These are phyloP conservation scores for Caenorhabditis sp. DNA, from an alignment of 2,888 invertebrate genomes.

Conservation along the genomic window DNA sequence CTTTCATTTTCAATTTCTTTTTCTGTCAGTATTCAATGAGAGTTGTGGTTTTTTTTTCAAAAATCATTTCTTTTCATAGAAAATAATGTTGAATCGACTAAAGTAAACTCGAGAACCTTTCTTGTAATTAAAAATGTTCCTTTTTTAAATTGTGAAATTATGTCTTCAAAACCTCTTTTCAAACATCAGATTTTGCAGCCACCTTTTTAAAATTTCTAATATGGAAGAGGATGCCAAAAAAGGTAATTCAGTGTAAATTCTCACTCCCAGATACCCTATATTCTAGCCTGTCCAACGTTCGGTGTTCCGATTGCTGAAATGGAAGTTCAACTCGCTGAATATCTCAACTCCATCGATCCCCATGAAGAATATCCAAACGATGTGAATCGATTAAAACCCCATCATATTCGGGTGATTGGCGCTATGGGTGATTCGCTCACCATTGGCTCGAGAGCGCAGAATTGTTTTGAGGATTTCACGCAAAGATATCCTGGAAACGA, in stretches of 20 bases:
- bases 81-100: too few relatives aligned
- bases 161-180: too few relatives aligned
- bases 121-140: too few relatives aligned
- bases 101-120: too few relatives aligned
- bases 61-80: too few relatives aligned
- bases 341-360: background rate
- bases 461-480: conserved; percentile 11
- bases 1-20: too few relatives aligned
- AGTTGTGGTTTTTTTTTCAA: too few relatives aligned
- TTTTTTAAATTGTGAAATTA: too few relatives aligned
- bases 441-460: conserved; percentile 25
- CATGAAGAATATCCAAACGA: background rate
- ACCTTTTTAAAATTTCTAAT: too few relatives aligned
- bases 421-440: conserved; percentile 59
- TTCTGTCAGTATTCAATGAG: too few relatives aligned
- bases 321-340: background rate
- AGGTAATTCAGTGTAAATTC: background rate
- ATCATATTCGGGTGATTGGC: conserved; percentile 54
- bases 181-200: too few relatives aligned
- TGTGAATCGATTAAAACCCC: conserved; percentile 11
- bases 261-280: background rate
- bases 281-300: background rate
- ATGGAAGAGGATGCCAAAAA: too few relatives aligned
- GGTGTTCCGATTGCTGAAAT: background rate
- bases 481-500: conserved; percentile 27